Percentiles rank a stretch among this genome's conserved stretches.
Evolutionary conservation across 2,113 vertebrate genomes (phyloP).

Genomic region (Cinclus mexicanus): DNA sequence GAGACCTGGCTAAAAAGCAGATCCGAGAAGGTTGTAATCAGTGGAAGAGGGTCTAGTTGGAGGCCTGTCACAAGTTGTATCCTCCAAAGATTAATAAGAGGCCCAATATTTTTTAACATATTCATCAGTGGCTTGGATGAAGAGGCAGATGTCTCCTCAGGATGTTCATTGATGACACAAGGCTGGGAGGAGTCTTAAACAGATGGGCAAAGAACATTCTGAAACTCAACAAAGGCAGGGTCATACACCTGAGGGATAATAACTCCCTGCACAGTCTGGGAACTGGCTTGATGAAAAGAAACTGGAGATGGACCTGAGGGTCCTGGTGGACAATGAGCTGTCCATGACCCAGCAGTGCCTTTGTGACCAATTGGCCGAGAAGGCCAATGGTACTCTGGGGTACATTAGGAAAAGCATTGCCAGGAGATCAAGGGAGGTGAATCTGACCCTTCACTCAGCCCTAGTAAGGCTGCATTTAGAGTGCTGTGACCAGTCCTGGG

Average conservation of each 20-base stretch:
- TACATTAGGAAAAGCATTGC: not conserved
- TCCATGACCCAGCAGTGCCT: accelerated
- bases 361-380: not conserved
- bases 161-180: not conserved
- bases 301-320: not conserved
- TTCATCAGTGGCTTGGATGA: not conserved
- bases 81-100: not conserved
- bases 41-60: not conserved
- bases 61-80: not conserved
- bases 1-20: not conserved
- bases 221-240: not conserved
- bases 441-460: not conserved
- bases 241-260: not conserved
- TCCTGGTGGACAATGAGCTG: not conserved
- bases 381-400: not conserved
- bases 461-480: not conserved
- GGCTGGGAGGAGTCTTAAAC: not conserved
- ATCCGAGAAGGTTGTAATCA: not conserved
- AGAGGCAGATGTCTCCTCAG: not conserved
- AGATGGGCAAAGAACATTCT: not conserved
- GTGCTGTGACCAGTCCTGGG: not conserved
- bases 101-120: not conserved
- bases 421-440: not conserved
- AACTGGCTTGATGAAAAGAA: not conserved
- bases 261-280: not conserved